Base-by-base conservation (phyloP, 1,140 invertebrate genomes). In the Scylla paramamosain region DNA sequence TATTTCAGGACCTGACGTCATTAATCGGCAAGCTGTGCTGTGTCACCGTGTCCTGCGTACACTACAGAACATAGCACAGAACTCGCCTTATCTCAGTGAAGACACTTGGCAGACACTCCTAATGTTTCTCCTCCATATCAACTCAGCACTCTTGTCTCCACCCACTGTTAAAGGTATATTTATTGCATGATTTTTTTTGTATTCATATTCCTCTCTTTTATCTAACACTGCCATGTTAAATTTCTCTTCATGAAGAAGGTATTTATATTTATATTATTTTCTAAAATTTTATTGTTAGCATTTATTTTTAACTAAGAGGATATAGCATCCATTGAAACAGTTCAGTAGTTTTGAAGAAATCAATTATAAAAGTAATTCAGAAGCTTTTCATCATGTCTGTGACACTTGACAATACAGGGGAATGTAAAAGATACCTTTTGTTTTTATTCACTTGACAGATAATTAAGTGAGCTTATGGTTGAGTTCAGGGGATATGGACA, bases 1-100 rank as follows among this genome's bases (percentile, higher is more conserved):
- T 59, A 32, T 84, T 83, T 25, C 96, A 99, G 98, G 98, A 96
- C 97, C 98, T 84, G 99, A 99, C 97, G 98, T 98, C 10, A 99
- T 99, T 88, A 99, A 99, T 96, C 98, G 98, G 96, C 99, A 99
- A 97, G 99, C 99, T 1, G 98, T 99, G 1, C 97, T 99, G 0
- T 99, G 99, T 97, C 99, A 99, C 97, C 98, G 99, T 96, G 99
- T 99, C 12, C 97, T 99, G 48, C 97, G 99, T 84, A 98, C 98
- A 8, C 97, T 99, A 0, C 98, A 99, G 97, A 98, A 98, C 96
- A 98, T 99, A 7, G 98, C 99, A n/a, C 98, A 98, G 96, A 97
- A 98, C 86, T 99, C 99, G 0, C 97, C 97, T 93, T 97, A 97
- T 87, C 97, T 99, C 96, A 98, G 98, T 77, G 97, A 98, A 88